Base-by-base conservation (phyloP, 1,140 invertebrate genomes). In the Maniola jurtina region DNA sequence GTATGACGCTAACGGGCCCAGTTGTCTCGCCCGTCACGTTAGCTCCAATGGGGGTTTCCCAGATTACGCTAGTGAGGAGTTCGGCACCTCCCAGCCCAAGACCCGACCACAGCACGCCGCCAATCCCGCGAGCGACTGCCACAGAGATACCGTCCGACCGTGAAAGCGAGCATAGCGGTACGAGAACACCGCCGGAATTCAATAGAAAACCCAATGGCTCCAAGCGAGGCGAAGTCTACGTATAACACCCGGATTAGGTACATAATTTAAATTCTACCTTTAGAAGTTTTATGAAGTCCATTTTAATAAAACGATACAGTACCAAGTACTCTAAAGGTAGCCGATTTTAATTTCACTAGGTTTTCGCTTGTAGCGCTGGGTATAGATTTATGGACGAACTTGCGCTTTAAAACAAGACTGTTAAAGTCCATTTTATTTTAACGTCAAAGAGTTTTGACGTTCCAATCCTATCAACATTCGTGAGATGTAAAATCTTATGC, bases 141-240 rank as follows among this genome's bases (percentile, higher is more conserved):
- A 85, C 83, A 0, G 87, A 90, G 45, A 72, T 90, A 9, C 72
- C 77, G 2, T 76, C 77, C n/a, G 83, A 90, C 66, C 71, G 86
- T 45, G 79, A 88, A 71, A 83, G 89, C 71, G 84, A 89, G 63
- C 76, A 81, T 63, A 83, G 80, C 52, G 70, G 77, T 54, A 79
- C 73, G 11, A 84, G 79, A 54, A 84, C 81, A 0, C 81, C 83
- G 6, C 72, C 84, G 0, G 81, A 84, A 52, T 78, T 83, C 47
- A 73, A 70, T 7, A 72, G 85, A 25, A 86, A 86, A 72, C 75
- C 76, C 14, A 81, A 81, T 61, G 83, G 86, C 50, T 88, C 89
- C 14, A 93, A 93, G 76, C 79, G 92, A 47, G 90, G 92, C 14
- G 92, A 93, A 73, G 92, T 93, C 5, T 93, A 93, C 70, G 92